These are phyloP conservation scores for Drosophila vallismaia DNA, from an alignment of 2,888 invertebrate species.

Conservation along the genomic window DNA sequence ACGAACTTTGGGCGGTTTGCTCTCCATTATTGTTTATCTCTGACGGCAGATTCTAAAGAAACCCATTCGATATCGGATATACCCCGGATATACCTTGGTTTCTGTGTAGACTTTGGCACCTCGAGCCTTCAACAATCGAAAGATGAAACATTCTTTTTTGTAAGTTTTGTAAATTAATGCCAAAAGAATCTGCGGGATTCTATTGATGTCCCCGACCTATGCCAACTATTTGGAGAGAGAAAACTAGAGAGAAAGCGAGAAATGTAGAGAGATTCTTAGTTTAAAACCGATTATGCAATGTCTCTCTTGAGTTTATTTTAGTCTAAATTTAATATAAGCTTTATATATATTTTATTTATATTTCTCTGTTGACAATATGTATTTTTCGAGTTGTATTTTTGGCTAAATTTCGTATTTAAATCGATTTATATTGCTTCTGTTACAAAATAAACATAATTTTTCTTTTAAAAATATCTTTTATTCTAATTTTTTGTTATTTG, in stretches of 20 bases:
- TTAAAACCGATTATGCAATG: conserved; percentile 20
- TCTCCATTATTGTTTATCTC: conserved; percentile 26
- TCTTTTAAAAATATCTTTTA: not conserved
- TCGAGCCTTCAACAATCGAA: not conserved
- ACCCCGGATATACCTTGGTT: not conserved
- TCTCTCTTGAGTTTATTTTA: conserved; percentile 23
- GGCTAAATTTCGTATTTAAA: conserved; percentile 24
- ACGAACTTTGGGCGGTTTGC: conserved; percentile 14
- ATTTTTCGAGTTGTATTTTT: conserved; percentile 30
- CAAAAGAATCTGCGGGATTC: conserved; percentile 23
- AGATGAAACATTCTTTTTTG: not conserved
- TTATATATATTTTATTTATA: conserved; percentile 20
- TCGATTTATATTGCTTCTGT: no score
- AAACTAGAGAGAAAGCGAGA: conserved; percentile 5
- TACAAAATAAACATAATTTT: not conserved
- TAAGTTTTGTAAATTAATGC: conserved; percentile 29
- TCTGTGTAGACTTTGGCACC: conserved; percentile 32
- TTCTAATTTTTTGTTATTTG: conserved; percentile 2
- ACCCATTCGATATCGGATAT: conserved; percentile 34
- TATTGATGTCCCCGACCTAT: conserved; percentile 55
- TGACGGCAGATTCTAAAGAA: conserved; percentile 39
- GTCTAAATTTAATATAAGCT: conserved; percentile 56
- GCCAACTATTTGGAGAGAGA: conserved; percentile 34
- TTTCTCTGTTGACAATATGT: conserved; percentile 25
- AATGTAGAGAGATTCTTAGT: not conserved